These are phyloP conservation scores for Trachymyrmex cornetzi DNA, from an alignment of 1,140 invertebrate species.

Conservation along the genomic window DNA sequence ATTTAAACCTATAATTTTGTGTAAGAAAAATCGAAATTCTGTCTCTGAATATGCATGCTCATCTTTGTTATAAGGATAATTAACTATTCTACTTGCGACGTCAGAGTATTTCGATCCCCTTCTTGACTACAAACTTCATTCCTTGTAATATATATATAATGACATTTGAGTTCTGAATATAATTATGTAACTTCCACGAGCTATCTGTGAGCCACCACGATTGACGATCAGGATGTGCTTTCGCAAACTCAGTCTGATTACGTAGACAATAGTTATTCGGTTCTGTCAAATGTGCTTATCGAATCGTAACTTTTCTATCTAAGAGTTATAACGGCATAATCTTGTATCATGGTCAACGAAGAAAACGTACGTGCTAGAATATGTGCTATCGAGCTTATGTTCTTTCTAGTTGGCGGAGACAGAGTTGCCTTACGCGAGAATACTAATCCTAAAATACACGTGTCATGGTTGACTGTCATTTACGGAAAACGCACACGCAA, in stretches of 20 bases:
- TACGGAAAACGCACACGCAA: conserved; percentile 48
- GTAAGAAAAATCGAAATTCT: neutral
- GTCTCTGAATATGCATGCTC: conserved; percentile 7
- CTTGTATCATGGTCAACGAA: conserved; percentile 38
- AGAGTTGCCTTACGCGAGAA: conserved; percentile 48
- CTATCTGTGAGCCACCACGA: neutral
- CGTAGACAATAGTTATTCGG: conserved; percentile 21
- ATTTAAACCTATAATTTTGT: neutral
- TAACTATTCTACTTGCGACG: conserved; percentile 31
- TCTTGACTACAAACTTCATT: conserved; percentile 43
- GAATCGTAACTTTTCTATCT: conserved; percentile 49
- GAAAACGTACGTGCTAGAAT: conserved; percentile 51
- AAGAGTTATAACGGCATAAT: neutral
- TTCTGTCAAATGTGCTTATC: neutral
- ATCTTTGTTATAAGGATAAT: neutral
- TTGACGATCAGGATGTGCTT: conserved; percentile 25
- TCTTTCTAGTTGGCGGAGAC: conserved; percentile 26
- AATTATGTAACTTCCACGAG: conserved; percentile 56
- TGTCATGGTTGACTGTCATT: conserved; percentile 55
- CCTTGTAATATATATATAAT: conserved; percentile 50
- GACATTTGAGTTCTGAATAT: conserved; percentile 60
- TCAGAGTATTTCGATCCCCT: conserved; percentile 39
- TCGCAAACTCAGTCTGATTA: conserved; percentile 46
- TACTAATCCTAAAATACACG: conserved; percentile 60
- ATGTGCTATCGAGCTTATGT: conserved; percentile 39